Evolutionary conservation across 2,888 invertebrate genomes (phyloP).

Genomic region (Leptopilina myrica): DNA sequence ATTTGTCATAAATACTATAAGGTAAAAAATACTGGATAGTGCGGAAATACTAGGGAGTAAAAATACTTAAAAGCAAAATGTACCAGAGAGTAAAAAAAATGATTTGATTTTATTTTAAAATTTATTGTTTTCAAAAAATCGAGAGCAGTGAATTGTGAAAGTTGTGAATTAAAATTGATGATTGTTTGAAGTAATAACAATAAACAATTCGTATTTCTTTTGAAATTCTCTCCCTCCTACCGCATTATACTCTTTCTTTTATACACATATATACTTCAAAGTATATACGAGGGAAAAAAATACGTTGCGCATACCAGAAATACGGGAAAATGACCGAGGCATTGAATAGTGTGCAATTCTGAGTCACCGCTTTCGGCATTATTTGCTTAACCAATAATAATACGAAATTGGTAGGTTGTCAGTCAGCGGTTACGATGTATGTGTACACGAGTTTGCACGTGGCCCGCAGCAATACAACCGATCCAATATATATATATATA

Average conservation of each 20-base stretch:
- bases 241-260: no score
- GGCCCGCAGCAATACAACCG: slow-evolving; percentile 44
- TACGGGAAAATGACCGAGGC: slow-evolving; percentile 11
- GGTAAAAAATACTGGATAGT: no score
- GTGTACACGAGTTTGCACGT: slow-evolving; percentile 44
- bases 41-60: no score
- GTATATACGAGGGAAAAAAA: no score
- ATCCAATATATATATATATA: slow-evolving; percentile 15
- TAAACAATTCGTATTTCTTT: not conserved
- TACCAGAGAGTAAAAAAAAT: no score
- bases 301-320: not conserved
- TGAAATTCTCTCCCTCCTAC: not conserved
- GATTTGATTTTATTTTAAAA: no score
- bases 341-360: slow-evolving; percentile 54
- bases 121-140: no score
- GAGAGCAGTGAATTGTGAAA: not conserved
- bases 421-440: slow-evolving; percentile 56
- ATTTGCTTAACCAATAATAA: slow-evolving; percentile 71
- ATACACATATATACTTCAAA: no score
- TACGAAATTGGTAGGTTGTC: slow-evolving; percentile 69
- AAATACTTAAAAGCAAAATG: no score
- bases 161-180: slow-evolving; percentile 7
- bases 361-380: slow-evolving; percentile 62
- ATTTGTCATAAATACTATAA: no score
- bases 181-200: not conserved